These are phyloP conservation scores for Heteropelma amictum DNA, from an alignment of 2,888 invertebrate genomes.

Conservation along the genomic window DNA sequence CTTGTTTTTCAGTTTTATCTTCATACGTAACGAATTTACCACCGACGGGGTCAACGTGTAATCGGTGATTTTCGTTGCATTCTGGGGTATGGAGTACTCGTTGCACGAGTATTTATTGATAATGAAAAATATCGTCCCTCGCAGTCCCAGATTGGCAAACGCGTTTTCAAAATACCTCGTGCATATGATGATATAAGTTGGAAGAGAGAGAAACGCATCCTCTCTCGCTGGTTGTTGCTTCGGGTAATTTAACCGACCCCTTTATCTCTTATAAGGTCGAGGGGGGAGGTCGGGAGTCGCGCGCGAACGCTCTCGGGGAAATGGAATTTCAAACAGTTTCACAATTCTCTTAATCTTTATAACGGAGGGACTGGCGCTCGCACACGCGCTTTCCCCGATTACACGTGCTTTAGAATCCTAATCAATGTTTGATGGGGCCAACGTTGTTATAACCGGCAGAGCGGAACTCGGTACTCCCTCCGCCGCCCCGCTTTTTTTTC, in stretches of 20 bases:
- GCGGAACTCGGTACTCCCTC: constrained; percentile 21
- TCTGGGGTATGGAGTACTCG: background rate
- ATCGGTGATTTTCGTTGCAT: no score
- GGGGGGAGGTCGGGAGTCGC: no score
- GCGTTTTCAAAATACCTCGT: background rate
- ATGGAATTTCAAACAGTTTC: constrained; percentile 64
- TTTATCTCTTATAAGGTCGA: constrained; percentile 2
- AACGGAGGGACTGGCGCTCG: constrained; percentile 64
- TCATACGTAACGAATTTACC: no score
- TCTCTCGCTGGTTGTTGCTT: constrained; percentile 47
- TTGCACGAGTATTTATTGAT: background rate
- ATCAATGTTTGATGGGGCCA: constrained; percentile 73
- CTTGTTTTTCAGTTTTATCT: no score
- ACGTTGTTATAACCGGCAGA: constrained; percentile 68
- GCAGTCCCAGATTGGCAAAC: background rate
- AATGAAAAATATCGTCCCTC: background rate
- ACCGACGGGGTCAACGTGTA: no score
- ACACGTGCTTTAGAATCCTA: constrained; percentile 71
- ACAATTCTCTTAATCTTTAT: constrained; percentile 68
- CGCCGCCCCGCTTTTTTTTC: background rate
- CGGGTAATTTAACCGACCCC: constrained; percentile 64
- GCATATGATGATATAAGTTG: no score
- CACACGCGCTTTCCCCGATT: constrained; percentile 64
- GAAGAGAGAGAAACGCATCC: no score
- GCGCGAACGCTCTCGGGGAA: constrained; percentile 29